Conservation (phyloP, 2,113 vertebrate genomes). For the Limnothrissa miodon region DNA sequence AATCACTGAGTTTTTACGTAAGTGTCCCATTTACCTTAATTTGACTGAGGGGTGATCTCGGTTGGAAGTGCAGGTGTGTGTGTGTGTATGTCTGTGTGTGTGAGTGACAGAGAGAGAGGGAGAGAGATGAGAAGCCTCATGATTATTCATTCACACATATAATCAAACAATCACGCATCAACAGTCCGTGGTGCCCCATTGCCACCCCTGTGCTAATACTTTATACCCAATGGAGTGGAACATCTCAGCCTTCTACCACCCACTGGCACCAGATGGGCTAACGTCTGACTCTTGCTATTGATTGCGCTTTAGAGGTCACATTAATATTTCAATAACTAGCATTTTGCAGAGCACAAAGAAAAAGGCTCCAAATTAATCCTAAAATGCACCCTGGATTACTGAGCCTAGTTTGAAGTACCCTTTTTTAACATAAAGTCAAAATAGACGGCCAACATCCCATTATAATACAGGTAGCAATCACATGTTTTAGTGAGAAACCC, state of each 20-base stretch:
- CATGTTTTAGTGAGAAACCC: no score
- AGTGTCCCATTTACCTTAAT: conserved; percentile 5
- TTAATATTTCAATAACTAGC: conserved; percentile 7
- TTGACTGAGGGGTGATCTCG: neutral
- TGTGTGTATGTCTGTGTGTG: no score
- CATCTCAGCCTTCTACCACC: neutral
- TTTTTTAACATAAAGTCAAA: neutral
- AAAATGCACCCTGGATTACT: neutral
- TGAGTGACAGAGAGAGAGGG: no score
- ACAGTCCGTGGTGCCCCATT: neutral
- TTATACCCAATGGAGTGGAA: neutral
- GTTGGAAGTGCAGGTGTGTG: neutral
- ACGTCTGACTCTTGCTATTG: neutral
- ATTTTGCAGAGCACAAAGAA: neutral
- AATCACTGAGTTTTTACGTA: neutral
- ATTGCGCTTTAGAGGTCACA: neutral
- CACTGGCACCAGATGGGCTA: neutral
- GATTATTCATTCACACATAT: neutral
- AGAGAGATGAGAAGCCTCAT: neutral
- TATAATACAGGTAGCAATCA: no score
- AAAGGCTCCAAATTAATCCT: neutral
- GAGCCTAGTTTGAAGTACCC: neutral
- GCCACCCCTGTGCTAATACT: neutral
- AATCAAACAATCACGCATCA: neutral
- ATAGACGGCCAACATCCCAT: neutral